phyloP scores from a whole-genome alignment of 1,140 invertebrate genomes.

The Leptoteleia sp. region DNA sequence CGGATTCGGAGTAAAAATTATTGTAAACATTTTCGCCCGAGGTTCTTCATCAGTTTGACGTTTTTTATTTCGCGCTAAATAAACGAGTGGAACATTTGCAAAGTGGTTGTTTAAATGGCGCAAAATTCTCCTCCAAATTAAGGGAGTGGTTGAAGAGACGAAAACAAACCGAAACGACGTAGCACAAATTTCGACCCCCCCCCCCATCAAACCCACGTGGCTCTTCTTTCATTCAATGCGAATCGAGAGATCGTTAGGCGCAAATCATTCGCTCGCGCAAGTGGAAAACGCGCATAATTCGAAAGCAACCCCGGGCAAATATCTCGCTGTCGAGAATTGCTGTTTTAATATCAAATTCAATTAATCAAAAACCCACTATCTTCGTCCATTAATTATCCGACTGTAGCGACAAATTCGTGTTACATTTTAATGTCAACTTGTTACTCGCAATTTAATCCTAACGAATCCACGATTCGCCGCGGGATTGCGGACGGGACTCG shows the following conservation, averaged over 20 bases:
- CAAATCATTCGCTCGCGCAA: constrained; percentile 39
- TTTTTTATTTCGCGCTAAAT: no score
- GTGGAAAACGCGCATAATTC: constrained; percentile 46
- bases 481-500: neutral
- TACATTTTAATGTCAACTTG: constrained; percentile 15
- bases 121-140: constrained; percentile 35
- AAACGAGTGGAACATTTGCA: no score
- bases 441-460: constrained; percentile 15
- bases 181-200: constrained; percentile 24
- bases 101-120: constrained; percentile 34
- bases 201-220: no score
- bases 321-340: constrained; percentile 18
- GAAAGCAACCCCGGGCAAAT: constrained; percentile 18
- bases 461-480: constrained; percentile 8
- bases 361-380: constrained; percentile 7
- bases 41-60: no score
- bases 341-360: constrained; percentile 28
- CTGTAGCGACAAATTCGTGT: constrained; percentile 6
- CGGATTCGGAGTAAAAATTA: no score
- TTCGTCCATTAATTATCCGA: constrained; percentile 19
- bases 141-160: constrained; percentile 25
- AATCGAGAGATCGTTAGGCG: constrained; percentile 38
- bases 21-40: no score
- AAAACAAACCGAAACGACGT: constrained; percentile 37
- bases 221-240: constrained; percentile 19